Evolutionary conservation across 2,888 invertebrate species (phyloP).

Genomic region (Drosophila atripex): DNA sequence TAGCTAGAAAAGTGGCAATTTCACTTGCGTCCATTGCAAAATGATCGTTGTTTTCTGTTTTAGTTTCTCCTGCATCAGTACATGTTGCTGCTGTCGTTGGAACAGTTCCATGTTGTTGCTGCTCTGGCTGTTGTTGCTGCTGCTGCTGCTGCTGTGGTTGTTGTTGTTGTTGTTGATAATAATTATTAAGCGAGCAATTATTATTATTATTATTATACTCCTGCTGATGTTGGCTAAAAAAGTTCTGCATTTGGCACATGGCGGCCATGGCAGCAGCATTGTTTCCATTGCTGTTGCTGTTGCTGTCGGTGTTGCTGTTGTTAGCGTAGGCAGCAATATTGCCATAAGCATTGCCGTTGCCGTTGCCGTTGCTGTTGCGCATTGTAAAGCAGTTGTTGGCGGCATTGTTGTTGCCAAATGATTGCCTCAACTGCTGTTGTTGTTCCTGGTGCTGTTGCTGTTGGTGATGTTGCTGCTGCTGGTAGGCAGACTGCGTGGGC

Average conservation of each 20-base stretch:
- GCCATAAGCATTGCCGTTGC: conserved; percentile 30
- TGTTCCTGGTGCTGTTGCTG: conserved; percentile 45
- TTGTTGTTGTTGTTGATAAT: conserved; percentile 53
- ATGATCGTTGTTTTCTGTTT: conserved; percentile 61
- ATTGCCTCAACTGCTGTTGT: conserved; percentile 36
- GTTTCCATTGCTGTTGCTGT: conserved; percentile 39
- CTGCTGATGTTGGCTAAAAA: conserved; percentile 60
- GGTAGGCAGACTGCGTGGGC: conserved; percentile 61
- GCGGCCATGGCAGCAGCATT: conserved; percentile 64
- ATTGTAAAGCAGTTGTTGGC: conserved; percentile 48
- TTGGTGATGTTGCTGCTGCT: conserved; percentile 58
- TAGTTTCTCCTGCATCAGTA: conserved; percentile 33
- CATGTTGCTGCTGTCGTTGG: conserved; percentile 40
- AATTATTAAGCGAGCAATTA: conserved; percentile 59
- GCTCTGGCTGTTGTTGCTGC: conserved; percentile 48
- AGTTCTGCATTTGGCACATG: conserved; percentile 75
- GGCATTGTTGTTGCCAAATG: conserved; percentile 44
- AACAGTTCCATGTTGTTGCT: conserved; percentile 41
- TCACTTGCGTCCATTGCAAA: conserved; percentile 90
- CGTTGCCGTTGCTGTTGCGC: conserved; percentile 25
- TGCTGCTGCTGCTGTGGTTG: conserved; percentile 52
- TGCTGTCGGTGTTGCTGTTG: conserved; percentile 51
- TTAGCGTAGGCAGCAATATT: conserved; percentile 45
- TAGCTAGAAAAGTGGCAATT: conserved; percentile 93
- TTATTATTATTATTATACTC: conserved; percentile 42